Conservation (phyloP, 1,140 invertebrate species). For the Cephus cinctus region DNA sequence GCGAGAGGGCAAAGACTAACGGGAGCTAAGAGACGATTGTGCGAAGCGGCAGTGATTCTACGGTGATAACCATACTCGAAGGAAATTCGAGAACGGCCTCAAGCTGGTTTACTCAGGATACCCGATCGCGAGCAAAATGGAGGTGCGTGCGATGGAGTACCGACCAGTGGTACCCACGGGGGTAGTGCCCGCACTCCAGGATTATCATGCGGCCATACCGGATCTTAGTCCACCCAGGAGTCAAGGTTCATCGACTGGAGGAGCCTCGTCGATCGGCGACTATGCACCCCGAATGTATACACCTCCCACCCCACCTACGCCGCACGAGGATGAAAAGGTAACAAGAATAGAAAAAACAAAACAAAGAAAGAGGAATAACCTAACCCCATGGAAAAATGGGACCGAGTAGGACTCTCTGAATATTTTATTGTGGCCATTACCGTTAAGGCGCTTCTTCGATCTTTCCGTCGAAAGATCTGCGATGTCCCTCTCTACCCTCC, state of each 20-base stretch:
- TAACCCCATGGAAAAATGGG: too few species aligned
- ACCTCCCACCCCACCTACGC: conserved; percentile 52
- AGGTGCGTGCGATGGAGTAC: conserved; percentile 53
- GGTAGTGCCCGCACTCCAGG: conserved; percentile 46
- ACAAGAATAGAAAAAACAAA: background rate
- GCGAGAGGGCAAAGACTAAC: too few species aligned
- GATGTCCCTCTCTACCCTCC: background rate
- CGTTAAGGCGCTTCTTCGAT: background rate
- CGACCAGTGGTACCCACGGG: conserved; percentile 49
- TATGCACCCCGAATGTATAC: conserved; percentile 55
- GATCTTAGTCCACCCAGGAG: conserved; percentile 53
- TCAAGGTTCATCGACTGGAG: conserved; percentile 53
- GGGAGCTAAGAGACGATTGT: too few species aligned
- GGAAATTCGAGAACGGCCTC: conserved; percentile 35
- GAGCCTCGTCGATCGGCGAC: conserved; percentile 51
- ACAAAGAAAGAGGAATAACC: too few species aligned
- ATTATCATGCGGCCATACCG: conserved; percentile 52
- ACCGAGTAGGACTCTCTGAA: too few species aligned
- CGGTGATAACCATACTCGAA: too few species aligned
- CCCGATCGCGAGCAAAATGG: conserved; percentile 44
- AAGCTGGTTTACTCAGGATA: conserved; percentile 47
- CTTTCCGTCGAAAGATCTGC: background rate
- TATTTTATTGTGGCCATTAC: too few species aligned
- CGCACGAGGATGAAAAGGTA: conserved; percentile 55
- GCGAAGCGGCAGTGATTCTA: too few species aligned